Evolutionary conservation across 2,888 invertebrate genomes (phyloP), one percentile per base, ranked within the genome.

Genomic region (Elgonia sp.): DNA sequence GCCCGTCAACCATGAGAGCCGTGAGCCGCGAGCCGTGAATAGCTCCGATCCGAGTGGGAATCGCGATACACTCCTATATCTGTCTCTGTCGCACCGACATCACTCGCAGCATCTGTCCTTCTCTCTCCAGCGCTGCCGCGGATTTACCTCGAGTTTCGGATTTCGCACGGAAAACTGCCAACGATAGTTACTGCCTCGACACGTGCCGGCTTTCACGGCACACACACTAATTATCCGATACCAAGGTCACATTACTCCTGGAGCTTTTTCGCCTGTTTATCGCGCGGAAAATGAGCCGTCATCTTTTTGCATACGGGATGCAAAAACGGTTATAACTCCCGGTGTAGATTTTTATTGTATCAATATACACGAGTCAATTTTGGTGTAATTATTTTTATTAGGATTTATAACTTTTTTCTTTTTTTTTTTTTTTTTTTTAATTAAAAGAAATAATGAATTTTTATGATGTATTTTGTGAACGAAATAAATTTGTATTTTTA

Each of bases 91-190:
- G 84, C 84, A 20, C 57, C 29, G 1, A 29, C 29, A 29, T 5
- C 5, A 29, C 29, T 29, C 29, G 5, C 29, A 3, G 29, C 29
- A 29, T 69, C 76, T 72, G 39, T 20, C 46, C 10, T 53, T 63
- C 81, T 29, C 75, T 10, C 55, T 86, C 84, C 73, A 42, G 69
- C 87, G 69, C 89, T 37, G 50, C 69, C 67, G 20, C 76, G 63
- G 37, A 82, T 89, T 90, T 90, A 89, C 90, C 89, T 89, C 88
- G 88, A 87, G 89, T 87, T 89, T 89, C 89, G 87, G 86, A 89
- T 90, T 90, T 90, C 90, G 90, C 85, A 85, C 87, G 88, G 89
- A 90, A 90, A 90, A 89, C 87, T 89, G 89, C 85, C 85, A 86
- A 65, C 88, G 80, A 88, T 87, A 83, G 85, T 86, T 86, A 83